Evolutionary conservation across 2,113 vertebrate genomes (phyloP).

Genomic region (Coptodon rendalli): DNA sequence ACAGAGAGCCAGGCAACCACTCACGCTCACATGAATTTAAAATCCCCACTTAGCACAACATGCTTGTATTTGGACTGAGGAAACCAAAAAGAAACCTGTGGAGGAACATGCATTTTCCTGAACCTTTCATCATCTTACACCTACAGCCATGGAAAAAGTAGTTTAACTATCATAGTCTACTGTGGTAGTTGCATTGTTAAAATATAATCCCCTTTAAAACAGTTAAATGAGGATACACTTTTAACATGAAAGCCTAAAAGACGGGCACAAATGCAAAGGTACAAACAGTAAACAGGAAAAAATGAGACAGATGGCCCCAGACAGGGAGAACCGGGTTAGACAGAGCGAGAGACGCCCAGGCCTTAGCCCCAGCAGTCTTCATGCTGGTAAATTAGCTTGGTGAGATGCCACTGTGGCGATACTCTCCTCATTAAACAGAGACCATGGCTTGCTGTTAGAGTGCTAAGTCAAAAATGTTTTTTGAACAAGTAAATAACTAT

Average conservation of each 20-base stretch:
- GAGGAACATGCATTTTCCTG: background rate
- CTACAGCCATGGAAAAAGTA: background rate
- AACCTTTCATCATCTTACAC: background rate
- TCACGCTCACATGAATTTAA: background rate
- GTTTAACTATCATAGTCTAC: background rate
- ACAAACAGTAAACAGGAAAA: background rate
- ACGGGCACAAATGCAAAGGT: background rate
- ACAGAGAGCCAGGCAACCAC: background rate
- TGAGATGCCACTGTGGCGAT: conserved; percentile 29
- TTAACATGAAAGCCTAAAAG: background rate
- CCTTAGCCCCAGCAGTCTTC: conserved; percentile 15
- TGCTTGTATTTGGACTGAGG: background rate
- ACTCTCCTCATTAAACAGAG: conserved; percentile 45
- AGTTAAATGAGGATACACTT: background rate
- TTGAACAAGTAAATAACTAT: conserved; percentile 37
- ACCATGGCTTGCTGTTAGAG: conserved; percentile 18
- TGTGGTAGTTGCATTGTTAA: background rate
- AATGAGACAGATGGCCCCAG: conserved; percentile 6
- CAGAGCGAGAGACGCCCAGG: background rate
- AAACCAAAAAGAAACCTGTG: background rate
- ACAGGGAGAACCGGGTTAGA: background rate
- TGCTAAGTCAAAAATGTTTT: conserved; percentile 14
- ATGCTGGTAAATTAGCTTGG: conserved; percentile 40
- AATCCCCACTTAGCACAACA: background rate
- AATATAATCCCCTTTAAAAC: background rate